Conservation (phyloP, 1,140 invertebrate genomes). For the Macrosteles quadrilineatus region DNA sequence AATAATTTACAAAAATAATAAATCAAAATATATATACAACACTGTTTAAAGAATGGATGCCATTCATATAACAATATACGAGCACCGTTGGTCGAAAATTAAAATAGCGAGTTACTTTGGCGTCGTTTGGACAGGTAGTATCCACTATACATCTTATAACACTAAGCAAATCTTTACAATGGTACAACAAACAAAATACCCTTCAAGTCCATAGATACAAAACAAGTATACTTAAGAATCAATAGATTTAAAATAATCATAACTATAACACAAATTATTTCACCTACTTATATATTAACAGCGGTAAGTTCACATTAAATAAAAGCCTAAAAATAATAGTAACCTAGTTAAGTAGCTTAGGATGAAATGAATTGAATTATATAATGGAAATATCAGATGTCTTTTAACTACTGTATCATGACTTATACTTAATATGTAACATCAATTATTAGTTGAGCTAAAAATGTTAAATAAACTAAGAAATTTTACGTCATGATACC, state of each 20-base stretch:
- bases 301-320: too few species aligned
- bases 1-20: constrained; percentile 26
- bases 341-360: too few species aligned
- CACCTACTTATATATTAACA: background rate
- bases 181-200: background rate
- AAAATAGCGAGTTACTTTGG: constrained; percentile 7
- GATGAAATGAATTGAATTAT: too few species aligned
- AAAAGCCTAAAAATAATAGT: too few species aligned
- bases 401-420: too few species aligned
- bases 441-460: too few species aligned
- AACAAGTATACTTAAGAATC: too few species aligned
- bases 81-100: constrained; percentile 4
- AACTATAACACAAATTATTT: background rate
- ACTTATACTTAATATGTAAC: too few species aligned
- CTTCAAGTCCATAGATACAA: background rate
- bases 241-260: background rate
- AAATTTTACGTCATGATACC: too few species aligned
- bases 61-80: constrained; percentile 17
- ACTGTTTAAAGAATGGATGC: constrained; percentile 17
- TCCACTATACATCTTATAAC: background rate
- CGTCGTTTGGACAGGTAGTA: background rate
- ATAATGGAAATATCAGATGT: too few species aligned
- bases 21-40: constrained; percentile 10
- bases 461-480: too few species aligned
- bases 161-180: background rate